phyloP scores from a whole-genome alignment of 2,113 vertebrate genomes.

The Mormyrus lacerda region DNA sequence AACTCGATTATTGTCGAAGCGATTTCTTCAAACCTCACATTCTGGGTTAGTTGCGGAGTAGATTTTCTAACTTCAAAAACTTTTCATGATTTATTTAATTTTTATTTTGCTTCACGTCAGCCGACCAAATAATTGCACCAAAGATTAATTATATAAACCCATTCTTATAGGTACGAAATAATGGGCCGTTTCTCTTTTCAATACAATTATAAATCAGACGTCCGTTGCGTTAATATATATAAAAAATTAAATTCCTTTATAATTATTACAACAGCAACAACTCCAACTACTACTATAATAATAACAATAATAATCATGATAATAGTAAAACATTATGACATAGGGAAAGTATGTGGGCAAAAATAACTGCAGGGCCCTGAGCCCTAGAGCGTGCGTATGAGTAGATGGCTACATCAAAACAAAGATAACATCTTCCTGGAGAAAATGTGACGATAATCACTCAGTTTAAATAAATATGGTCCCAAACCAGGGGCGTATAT shows the following conservation, averaged over 20 bases:
- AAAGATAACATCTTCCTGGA: background rate
- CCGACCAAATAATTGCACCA: background rate
- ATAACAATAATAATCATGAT: background rate
- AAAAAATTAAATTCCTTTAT: background rate
- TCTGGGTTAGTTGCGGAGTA: background rate
- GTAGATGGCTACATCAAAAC: background rate
- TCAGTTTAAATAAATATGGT: background rate
- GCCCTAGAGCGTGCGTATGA: background rate
- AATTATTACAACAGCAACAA: background rate
- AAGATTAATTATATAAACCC: background rate
- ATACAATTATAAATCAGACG: background rate
- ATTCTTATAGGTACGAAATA: background rate
- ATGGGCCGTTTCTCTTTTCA: background rate
- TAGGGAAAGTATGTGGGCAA: background rate
- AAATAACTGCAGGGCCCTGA: background rate
- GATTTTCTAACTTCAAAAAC: background rate
- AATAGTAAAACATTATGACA: background rate
- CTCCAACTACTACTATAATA: background rate
- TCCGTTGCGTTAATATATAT: background rate
- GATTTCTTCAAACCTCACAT: background rate
- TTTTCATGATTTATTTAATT: background rate
- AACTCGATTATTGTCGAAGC: background rate
- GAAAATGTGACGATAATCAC: background rate
- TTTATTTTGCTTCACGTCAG: background rate
- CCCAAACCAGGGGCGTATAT: background rate